Conservation (phyloP, 1,140 invertebrate species). For the Musca domestica region DNA sequence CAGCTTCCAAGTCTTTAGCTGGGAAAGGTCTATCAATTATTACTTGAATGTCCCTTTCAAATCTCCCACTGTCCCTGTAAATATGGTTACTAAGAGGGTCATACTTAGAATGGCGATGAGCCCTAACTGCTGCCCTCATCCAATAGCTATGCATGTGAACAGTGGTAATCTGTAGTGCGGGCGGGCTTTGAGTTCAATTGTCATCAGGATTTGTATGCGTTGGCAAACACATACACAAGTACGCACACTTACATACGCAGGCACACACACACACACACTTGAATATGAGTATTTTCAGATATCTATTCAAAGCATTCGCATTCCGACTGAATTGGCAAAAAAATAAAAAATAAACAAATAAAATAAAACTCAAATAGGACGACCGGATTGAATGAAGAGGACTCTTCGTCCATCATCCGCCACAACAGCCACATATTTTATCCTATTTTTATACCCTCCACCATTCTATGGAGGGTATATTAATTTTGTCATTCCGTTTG, state of each 20-base stretch:
- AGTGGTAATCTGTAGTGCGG: too few species aligned
- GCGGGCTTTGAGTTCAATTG: background rate
- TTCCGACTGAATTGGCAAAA: background rate
- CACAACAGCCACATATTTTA: background rate
- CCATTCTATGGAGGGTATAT: too few species aligned
- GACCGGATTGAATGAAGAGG: slow-evolving; percentile 28
- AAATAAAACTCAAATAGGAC: background rate
- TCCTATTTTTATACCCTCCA: too few species aligned
- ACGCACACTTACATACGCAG: background rate
- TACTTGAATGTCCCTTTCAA: too few species aligned
- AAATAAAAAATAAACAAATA: slow-evolving; percentile 30
- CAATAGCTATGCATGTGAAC: too few species aligned
- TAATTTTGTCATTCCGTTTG: too few species aligned
- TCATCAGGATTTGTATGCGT: slow-evolving; percentile 21
- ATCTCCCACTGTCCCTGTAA: too few species aligned
- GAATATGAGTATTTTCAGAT: background rate
- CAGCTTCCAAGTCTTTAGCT: too few species aligned
- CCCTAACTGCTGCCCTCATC: too few species aligned
- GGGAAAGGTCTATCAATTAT: too few species aligned
- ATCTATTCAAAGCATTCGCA: background rate
- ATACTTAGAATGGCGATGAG: too few species aligned
- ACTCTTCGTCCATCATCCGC: slow-evolving; percentile 32
- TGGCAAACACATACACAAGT: slow-evolving; percentile 9
- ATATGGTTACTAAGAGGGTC: too few species aligned
- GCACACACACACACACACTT: background rate